A percentile compares a stretch with the other conserved stretches of the same genome.
phyloP scores from a whole-genome alignment of 2,113 vertebrate species.

The Phyllostomus discolor region DNA sequence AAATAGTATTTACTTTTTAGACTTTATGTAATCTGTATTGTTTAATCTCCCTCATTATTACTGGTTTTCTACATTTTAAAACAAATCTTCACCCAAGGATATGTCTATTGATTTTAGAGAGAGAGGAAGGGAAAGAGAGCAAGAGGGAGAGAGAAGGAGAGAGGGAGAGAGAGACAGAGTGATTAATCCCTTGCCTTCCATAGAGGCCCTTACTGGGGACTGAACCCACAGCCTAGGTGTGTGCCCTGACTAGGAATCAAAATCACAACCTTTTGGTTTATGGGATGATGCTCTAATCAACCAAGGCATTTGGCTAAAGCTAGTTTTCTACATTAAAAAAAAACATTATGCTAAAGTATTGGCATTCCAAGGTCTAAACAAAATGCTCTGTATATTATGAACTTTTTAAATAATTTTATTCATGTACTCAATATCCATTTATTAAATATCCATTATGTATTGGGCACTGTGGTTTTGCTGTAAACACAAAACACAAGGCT shows the following conservation, averaged over 20 bases:
- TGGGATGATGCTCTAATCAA: no score
- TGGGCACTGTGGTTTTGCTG: not conserved
- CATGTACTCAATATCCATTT: not conserved
- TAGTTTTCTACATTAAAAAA: not conserved
- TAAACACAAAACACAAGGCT: not conserved
- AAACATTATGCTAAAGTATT: not conserved
- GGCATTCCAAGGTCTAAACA: not conserved
- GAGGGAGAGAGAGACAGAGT: no score
- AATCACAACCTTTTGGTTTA: no score
- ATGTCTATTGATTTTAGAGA: no score
- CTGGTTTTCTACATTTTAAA: not conserved
- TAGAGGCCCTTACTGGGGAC: no score
- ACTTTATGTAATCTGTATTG: not conserved
- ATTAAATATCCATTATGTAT: not conserved
- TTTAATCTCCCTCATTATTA: not conserved
- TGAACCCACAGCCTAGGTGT: no score
- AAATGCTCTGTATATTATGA: not conserved
- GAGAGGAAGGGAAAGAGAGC: no score
- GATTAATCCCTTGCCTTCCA: no score
- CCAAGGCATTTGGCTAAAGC: no score
- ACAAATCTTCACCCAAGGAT: not conserved
- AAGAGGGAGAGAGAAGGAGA: no score
- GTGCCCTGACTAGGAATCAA: no score
- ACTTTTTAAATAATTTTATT: not conserved
- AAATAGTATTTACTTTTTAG: conserved; percentile 3